Evolutionary conservation across 2,113 vertebrate genomes (phyloP).

Genomic region (Alouatta palliata): DNA sequence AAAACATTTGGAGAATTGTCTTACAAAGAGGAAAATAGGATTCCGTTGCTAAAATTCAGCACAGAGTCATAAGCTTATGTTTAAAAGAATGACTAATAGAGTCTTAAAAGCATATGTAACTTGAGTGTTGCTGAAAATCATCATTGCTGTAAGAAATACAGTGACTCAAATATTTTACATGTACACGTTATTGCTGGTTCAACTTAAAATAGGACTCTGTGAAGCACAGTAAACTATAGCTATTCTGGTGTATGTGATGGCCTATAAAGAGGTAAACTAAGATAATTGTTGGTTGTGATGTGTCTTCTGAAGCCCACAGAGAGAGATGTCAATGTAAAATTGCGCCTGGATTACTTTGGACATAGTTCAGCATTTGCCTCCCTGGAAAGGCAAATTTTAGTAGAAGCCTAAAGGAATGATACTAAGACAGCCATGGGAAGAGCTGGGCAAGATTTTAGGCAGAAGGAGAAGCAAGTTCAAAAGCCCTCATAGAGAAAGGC

Average conservation of each 20-base stretch:
- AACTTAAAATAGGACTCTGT: not conserved
- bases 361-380: not conserved
- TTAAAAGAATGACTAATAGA: slow-evolving; percentile 48
- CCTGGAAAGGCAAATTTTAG: not conserved
- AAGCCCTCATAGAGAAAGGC: not conserved
- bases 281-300: not conserved
- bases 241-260: not conserved
- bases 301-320: not conserved
- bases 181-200: not conserved
- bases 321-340: not conserved
- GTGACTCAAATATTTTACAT: not conserved
- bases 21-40: not conserved
- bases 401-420: not conserved
- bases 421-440: not conserved
- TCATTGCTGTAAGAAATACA: not conserved
- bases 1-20: not conserved
- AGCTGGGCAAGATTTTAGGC: not conserved
- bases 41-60: slow-evolving; percentile 28
- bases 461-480: not conserved
- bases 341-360: not conserved
- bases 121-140: slow-evolving; percentile 8
- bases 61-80: slow-evolving; percentile 1
- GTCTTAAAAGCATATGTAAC: slow-evolving; percentile 12
- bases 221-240: not conserved
- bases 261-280: not conserved